Evolutionary conservation across 2,113 vertebrate genomes (phyloP).

Genomic region (Callospermophilus lateralis): DNA sequence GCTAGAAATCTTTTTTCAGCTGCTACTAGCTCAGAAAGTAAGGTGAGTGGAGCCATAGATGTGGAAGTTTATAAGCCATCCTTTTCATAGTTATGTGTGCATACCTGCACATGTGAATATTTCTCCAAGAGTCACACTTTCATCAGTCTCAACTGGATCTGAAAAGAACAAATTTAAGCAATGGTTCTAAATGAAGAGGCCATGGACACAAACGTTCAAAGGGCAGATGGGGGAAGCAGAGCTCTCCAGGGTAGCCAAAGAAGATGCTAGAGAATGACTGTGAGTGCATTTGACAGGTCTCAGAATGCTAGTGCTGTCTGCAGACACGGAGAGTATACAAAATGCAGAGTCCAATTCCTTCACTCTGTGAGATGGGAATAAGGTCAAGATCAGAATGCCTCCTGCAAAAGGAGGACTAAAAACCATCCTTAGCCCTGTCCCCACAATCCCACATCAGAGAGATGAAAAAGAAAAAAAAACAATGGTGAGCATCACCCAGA

Average conservation of each 20-base stretch:
- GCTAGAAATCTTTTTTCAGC: neutral
- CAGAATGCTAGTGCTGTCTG: neutral
- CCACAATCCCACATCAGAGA: neutral
- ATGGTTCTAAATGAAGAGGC: neutral
- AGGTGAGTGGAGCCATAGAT: neutral
- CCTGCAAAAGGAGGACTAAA: neutral
- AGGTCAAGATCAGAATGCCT: neutral
- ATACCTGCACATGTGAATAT: neutral
- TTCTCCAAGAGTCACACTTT: neutral
- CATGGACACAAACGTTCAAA: neutral
- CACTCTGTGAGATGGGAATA: neutral
- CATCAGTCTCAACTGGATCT: neutral
- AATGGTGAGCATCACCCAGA: neutral
- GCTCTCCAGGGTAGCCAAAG: neutral
- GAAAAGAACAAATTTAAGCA: neutral
- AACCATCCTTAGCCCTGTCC: neutral
- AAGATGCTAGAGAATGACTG: neutral
- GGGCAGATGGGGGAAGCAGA: neutral
- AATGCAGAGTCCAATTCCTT: neutral
- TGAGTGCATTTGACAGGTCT: neutral
- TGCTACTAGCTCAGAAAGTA: neutral
- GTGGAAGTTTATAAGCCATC: neutral
- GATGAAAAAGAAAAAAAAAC: neutral
- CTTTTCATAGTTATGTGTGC: neutral
- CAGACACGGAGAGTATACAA: neutral